Percentiles rank a stretch among this genome's conserved stretches.
Evolutionary conservation across 2,888 invertebrate species (phyloP).

Genomic region (Gymnoscelis rufifasciata): DNA sequence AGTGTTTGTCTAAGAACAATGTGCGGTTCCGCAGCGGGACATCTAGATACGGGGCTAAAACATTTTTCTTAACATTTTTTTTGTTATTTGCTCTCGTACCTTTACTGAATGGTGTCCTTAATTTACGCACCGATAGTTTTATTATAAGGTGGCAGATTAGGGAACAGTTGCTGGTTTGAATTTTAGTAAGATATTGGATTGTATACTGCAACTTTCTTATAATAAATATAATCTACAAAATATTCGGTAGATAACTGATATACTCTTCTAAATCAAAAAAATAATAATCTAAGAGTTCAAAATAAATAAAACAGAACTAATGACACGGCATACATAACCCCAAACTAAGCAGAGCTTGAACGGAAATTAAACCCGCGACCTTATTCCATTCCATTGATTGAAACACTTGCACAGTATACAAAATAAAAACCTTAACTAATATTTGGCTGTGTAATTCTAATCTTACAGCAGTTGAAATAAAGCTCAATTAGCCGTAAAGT

Average conservation of each 20-base stretch:
- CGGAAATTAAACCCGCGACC: too few species aligned
- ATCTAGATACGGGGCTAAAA: slow-evolving; percentile 65
- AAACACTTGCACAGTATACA: background rate
- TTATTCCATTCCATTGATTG: too few species aligned
- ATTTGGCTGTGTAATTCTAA: background rate
- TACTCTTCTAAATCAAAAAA: too few species aligned
- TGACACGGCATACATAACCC: too few species aligned
- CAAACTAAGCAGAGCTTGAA: too few species aligned
- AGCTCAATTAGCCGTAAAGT: background rate
- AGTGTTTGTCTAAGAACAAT: slow-evolving; percentile 78
- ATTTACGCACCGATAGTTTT: slow-evolving; percentile 75
- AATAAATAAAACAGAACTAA: too few species aligned
- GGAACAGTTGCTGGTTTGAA: background rate
- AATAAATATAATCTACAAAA: too few species aligned
- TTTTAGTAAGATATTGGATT: background rate
- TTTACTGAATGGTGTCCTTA: slow-evolving; percentile 69
- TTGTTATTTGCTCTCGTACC: slow-evolving; percentile 63
- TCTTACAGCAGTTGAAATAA: background rate
- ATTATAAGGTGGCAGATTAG: slow-evolving; percentile 49
- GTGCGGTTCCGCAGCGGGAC: slow-evolving; percentile 70
- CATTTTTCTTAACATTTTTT: slow-evolving; percentile 60
- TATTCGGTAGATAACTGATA: too few species aligned
- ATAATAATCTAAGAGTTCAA: too few species aligned
- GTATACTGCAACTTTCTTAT: too few species aligned
- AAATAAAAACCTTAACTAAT: background rate